Evolutionary conservation across 2,888 invertebrate species (phyloP), one percentile per base, ranked within the genome.

Genomic region (Magallana nippona): DNA sequence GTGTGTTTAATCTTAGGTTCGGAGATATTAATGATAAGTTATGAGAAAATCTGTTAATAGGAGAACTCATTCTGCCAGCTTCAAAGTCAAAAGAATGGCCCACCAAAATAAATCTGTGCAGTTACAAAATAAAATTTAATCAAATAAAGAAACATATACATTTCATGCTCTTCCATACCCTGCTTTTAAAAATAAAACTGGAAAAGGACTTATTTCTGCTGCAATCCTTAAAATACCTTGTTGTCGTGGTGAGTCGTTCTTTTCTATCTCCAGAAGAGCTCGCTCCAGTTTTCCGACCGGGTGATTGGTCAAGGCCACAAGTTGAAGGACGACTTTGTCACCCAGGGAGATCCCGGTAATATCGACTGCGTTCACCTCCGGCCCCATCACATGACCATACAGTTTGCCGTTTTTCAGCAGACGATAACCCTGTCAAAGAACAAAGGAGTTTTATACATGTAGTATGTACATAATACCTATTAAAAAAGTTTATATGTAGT

Each of bases 271-370:
- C 82, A 22, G 55, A 56, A 55, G 79, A 80, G 32, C 81, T 57
- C 62, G 83, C 58, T 89, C 89, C n/a, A 84, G 85, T 83, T 89
- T 89, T 17, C 94, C 94, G 1, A 94, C 93, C 2, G 94, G 93
- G 85, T 94, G 94, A 79, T 94, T 93, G 1, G 94, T 94, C 55
- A 94, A 89, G 3, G 94, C 94, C 11, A 94, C 92, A 11, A 94
- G 87, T 88, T 94, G 94, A 78, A 94, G 91, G 17, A 90, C 89
- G 5, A 94, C 88, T 82, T 91, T 91, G 79, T 94, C 93, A 3
- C 94, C 94, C 3, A 94, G 90, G 8, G 88, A 89, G 10, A 94
- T 86, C 84, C 94, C 94, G 78, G 92, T 90, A 83, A 94, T 92
- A n/a, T 91, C 88, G 78, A 94, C 86, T 81, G 90, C 92, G 87